These are phyloP conservation scores for Chrysemys picta DNA, from an alignment of 2,113 vertebrate species.

Conservation along the genomic window DNA sequence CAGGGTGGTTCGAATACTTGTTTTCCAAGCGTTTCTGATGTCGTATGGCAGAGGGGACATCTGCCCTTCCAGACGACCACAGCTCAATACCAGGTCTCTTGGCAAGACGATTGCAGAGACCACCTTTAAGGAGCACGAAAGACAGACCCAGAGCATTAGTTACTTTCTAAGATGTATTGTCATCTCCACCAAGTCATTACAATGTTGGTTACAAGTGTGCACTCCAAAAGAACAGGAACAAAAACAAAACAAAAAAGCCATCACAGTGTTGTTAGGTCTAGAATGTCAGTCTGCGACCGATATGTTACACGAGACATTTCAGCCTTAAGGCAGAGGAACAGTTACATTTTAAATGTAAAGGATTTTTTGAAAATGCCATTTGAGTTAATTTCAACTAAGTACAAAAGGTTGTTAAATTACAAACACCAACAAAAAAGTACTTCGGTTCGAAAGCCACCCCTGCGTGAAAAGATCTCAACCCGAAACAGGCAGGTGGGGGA, in stretches of 20 bases:
- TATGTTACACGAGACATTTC: slow-evolving; percentile 38
- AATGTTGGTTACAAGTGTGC: slow-evolving; percentile 63
- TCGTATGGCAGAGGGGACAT: accelerated
- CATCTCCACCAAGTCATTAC: slow-evolving; percentile 26
- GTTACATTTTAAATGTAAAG: background rate
- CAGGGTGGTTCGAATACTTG: background rate
- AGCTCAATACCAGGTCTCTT: background rate
- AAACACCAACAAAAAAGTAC: background rate
- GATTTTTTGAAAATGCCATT: background rate
- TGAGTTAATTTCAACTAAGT: background rate
- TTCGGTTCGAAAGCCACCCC: background rate
- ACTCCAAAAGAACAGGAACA: slow-evolving; percentile 66
- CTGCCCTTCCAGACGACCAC: accelerated
- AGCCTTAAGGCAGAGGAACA: slow-evolving; percentile 79
- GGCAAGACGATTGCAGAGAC: no score
- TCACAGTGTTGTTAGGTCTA: slow-evolving; percentile 78
- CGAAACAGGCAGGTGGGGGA: background rate
- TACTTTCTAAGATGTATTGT: slow-evolving; percentile 50
- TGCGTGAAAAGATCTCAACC: background rate
- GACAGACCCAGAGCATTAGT: background rate
- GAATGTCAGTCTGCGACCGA: slow-evolving; percentile 47
- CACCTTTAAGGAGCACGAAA: background rate
- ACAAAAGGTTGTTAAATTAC: background rate
- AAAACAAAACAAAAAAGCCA: slow-evolving; percentile 65
- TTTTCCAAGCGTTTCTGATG: no score